phyloP scores from a whole-genome alignment of 2,888 invertebrate genomes.

The Lycophotia porphyrea region DNA sequence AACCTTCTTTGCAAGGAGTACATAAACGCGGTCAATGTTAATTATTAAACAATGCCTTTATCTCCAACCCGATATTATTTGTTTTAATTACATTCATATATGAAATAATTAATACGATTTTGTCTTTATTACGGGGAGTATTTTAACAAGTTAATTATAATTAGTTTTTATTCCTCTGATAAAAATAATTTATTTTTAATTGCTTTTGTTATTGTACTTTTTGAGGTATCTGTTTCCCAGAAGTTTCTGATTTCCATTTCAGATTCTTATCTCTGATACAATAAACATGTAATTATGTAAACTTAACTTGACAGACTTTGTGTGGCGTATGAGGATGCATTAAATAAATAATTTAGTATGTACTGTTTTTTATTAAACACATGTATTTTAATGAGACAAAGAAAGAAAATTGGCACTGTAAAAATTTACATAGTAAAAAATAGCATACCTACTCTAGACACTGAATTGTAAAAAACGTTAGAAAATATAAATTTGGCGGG shows the following conservation, averaged over 20 bases:
- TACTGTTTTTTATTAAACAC: not conserved
- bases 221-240: not conserved
- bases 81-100: constrained; percentile 1
- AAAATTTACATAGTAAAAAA: too few relatives aligned
- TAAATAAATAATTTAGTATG: not conserved
- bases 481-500: too few relatives aligned
- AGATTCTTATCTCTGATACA: not conserved
- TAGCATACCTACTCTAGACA: too few relatives aligned
- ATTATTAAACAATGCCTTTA: constrained; percentile 11
- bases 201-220: not conserved
- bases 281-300: not conserved
- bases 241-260: not conserved
- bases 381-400: not conserved
- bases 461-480: too few relatives aligned
- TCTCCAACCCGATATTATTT: constrained; percentile 11
- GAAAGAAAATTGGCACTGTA: too few relatives aligned
- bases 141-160: constrained; percentile 13
- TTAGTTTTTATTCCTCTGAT: not conserved
- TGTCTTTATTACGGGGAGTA: not conserved
- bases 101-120: not conserved
- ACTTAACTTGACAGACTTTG: not conserved
- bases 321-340: not conserved
- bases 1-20: not conserved
- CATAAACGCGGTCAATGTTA: not conserved
- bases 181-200: not conserved